Percentiles rank a stretch among this genome's conserved stretches.
Evolutionary conservation across 2,888 invertebrate species (phyloP).

Genomic region (Loripinus fragilis): DNA sequence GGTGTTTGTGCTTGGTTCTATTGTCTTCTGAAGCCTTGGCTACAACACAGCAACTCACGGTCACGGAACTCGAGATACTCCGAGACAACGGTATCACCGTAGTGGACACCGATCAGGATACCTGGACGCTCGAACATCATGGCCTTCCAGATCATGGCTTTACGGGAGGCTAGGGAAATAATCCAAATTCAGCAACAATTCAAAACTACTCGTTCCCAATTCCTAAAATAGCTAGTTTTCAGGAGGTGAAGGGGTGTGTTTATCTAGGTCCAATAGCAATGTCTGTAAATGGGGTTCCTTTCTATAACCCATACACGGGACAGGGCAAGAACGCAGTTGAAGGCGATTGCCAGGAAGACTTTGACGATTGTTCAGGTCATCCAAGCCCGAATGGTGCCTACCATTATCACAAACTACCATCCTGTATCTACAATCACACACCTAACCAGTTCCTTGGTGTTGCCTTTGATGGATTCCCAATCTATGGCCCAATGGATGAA

Average conservation of each 20-base stretch:
- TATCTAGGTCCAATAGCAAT: constrained; percentile 53
- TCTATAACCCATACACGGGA: constrained; percentile 56
- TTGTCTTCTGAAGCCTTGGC: background rate
- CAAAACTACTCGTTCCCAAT: constrained; percentile 43
- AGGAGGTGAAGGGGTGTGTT: constrained; percentile 43
- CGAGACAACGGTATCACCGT: constrained; percentile 25
- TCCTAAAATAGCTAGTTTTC: constrained; percentile 36
- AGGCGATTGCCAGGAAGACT: constrained; percentile 44
- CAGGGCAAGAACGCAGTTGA: constrained; percentile 52
- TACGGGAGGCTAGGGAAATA: constrained; percentile 37
- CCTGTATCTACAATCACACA: constrained; percentile 36
- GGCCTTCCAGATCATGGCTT: constrained; percentile 45
- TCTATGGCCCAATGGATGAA: constrained; percentile 42
- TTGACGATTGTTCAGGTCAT: constrained; percentile 54
- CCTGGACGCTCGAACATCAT: constrained; percentile 25
- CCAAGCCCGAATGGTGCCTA: constrained; percentile 36
- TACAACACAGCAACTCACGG: constrained; percentile 18
- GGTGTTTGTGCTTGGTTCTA: too few species aligned
- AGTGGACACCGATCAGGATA: constrained; percentile 8
- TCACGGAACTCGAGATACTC: constrained; percentile 33
- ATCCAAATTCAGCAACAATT: constrained; percentile 34
- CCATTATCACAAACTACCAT: constrained; percentile 54
- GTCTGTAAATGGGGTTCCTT: constrained; percentile 46
- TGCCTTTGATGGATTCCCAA: constrained; percentile 49
- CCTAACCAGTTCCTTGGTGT: constrained; percentile 51